Base-by-base conservation (phyloP, 2,113 vertebrate genomes). In the Hippocampus zosterae region DNA sequence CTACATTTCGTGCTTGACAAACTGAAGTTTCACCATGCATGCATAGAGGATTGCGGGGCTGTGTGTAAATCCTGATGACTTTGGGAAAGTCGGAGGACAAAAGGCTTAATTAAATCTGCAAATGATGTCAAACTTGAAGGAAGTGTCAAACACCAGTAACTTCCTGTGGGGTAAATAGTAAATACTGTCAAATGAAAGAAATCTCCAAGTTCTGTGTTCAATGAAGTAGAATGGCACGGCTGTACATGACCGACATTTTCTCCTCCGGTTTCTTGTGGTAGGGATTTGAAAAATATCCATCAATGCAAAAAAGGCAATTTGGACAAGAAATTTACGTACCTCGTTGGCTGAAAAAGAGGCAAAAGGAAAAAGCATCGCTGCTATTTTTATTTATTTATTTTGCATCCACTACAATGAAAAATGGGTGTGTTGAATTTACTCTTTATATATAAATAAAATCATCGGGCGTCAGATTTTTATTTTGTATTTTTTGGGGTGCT, bases 41-140 rank as follows among this genome's bases (percentile, higher is more conserved):
- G 75, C 81, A 55, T 75, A 33, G 63, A 76, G 82, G 87, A 75
- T 89, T 85, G 87, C 80, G 81, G 80, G 77, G 76, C 77, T 56
- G 63, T 78, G 85, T 81, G 74, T 85, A 86, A 89, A 85, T 84
- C 85, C 85, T 59, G 74, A 70, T 84, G 88, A 91, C 87, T 89
- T 87, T 90, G 85, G 77, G 76, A 73, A 74, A 77, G 82, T 80
- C 65, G 40, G 76, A 90, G 87, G 87, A 88, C 81, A 57, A 78
- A 65, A 65, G 46, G 67, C 60, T 52, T 70, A 87, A 87, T 84
- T 87, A 74, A 77, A 61, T 87, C 76, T 60, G 67, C 67, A 67
- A 76, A 73, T 52, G 52, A 74, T 78, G 15, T 69, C 50, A 78
- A 83, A 80, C 74, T 83, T 87, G 71, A 82, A 69, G 75, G 57